Conservation (phyloP, 1,140 invertebrate species). For the Samia ricini region DNA sequence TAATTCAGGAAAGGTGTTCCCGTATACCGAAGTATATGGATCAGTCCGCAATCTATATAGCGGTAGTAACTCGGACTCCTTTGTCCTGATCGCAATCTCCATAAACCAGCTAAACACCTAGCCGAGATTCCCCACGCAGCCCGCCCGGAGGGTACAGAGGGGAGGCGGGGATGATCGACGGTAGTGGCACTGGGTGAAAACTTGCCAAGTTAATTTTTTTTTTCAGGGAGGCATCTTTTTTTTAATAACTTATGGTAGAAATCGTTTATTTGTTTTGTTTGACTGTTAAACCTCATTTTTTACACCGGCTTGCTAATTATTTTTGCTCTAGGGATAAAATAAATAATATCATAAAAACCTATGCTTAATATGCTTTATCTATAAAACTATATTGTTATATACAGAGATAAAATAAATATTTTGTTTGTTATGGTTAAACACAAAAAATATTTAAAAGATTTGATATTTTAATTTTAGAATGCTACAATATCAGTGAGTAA, state of each 20-base stretch:
- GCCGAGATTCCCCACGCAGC: conserved; percentile 40
- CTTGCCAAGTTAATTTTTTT: background rate
- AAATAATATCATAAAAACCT: too few species aligned
- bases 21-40: conserved; percentile 21
- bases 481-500: too few species aligned
- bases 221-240: background rate
- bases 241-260: background rate
- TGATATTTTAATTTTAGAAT: too few species aligned
- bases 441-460: too few species aligned
- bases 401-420: too few species aligned
- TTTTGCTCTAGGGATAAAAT: too few species aligned
- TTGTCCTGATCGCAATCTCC: conserved; percentile 70
- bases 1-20: background rate
- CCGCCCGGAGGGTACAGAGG: conserved; percentile 15
- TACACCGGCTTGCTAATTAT: background rate
- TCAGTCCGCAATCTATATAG: conserved; percentile 39
- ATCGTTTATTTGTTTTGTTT: too few species aligned
- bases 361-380: too few species aligned
- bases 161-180: conserved; percentile 8
- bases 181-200: background rate
- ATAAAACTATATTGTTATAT: too few species aligned
- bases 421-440: too few species aligned
- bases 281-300: too few species aligned
- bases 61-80: conserved; percentile 43
- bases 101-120: conserved; percentile 71